Evolutionary conservation across 1,140 invertebrate genomes (phyloP).

Genomic region (Pectinophora gossypiella): DNA sequence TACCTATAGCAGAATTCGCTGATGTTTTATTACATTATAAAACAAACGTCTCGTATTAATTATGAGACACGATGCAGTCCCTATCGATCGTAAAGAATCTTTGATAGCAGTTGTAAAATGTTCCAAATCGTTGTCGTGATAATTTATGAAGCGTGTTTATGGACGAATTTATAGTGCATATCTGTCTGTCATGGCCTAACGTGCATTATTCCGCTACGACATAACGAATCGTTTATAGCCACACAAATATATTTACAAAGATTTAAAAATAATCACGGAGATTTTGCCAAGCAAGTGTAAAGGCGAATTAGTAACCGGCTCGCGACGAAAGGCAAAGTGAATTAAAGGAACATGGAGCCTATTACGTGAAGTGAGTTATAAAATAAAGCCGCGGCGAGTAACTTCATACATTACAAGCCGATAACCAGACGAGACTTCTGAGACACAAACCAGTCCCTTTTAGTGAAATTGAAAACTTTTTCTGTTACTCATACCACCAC

Average conservation of each 20-base stretch:
- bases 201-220: background rate
- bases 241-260: background rate
- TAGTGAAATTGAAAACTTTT: conserved; percentile 77
- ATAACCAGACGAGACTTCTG: conserved; percentile 75
- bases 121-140: conserved; percentile 69
- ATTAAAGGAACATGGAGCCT: conserved; percentile 59
- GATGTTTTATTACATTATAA: conserved; percentile 69
- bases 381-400: conserved; percentile 67
- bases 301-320: conserved; percentile 31
- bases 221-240: background rate
- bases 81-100: conserved; percentile 65
- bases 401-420: conserved; percentile 75
- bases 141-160: conserved; percentile 74
- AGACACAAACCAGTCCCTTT: conserved; percentile 77
- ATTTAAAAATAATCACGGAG: background rate
- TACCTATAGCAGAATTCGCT: conserved; percentile 41
- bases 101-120: conserved; percentile 72
- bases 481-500: conserved; percentile 69
- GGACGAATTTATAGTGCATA: conserved; percentile 60
- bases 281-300: background rate
- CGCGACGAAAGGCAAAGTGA: conserved; percentile 45
- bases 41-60: conserved; percentile 73
- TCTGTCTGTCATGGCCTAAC: conserved; percentile 17
- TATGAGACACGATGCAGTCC: conserved; percentile 58
- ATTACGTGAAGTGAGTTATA: conserved; percentile 73